Base-by-base conservation (phyloP, 2,797 vertebrate genomes). In the Anisognathus igniventris region DNA sequence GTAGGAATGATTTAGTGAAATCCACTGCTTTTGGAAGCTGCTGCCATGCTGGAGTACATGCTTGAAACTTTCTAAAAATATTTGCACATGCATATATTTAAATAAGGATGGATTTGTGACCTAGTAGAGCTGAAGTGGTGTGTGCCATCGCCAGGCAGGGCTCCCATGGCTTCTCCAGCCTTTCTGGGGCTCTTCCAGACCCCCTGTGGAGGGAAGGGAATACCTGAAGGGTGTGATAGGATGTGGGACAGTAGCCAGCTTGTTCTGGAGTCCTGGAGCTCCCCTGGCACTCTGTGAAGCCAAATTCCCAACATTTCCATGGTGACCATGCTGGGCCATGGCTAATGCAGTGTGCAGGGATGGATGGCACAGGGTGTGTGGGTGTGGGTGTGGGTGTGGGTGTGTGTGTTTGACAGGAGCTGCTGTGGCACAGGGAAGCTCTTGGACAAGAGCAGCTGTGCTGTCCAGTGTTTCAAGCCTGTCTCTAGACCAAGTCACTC, bases 1-100 rank as follows among this genome's bases (percentile, higher is more conserved):
- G 28, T 81, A 64, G 66, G 92, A 82, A 61, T 80, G 68, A 82
- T 85, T 79, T 89, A 15, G 19, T 67, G 77, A 79, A 82, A 85
- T 87, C 70, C 80, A 87, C 53, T 30, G 74, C 71, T 93, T 89
- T 83, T 53, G 71, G 71, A 82, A 82, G 86, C 45, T 61, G 61
- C 47, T 95, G 71, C 64, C 67, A 14, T 70, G 31, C 40, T 30
- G 21, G 64, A 94, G 80, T 56, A 72, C 2, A 6, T 81, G 77
- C 92, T 91, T 3, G 8, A 90, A 95, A 79, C 67, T 67, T 92
- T 57, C 77, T 47, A 70, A 64, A 72, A 85, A 54, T 86, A 80
- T 76, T 92, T 93, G 45, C 56, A 20, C 48, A 2, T 39, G 64
- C 31, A 22, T 60, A 4, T 37, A 31, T 71, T 79, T 71, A 76